Base-by-base conservation (phyloP, 2,888 invertebrate species). In the Tolmerus cingulatus region DNA sequence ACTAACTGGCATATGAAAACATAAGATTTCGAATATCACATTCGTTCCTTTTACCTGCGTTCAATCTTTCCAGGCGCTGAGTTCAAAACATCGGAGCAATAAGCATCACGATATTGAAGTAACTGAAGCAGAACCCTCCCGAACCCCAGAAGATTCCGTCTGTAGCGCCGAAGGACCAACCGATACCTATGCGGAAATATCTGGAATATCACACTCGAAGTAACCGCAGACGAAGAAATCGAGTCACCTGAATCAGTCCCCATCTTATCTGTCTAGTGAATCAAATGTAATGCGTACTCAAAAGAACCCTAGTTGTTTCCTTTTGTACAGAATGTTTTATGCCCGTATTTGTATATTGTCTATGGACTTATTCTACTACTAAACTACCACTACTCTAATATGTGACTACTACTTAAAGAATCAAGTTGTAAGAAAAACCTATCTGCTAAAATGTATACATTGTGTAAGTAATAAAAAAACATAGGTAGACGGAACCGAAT, bases 121-220 rank as follows among this genome's bases (percentile, higher is more conserved):
- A 87, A 95, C 95, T 89, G 96, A 96, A 92, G 95, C 95, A 23
- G 97, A 97, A 93, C 95, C 96, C 85, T 97, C 97, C 30, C 95
- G 96, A 89, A 97, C 97, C 23, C 97, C 97, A 14, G 97, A 98
- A 92, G 98, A 98, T 93, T 97, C 97, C 1, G 97, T 97, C 74
- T 97, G 97, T 93, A 97, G 97, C 90, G 96, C 95, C 89, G 97
- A 97, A 93, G 97, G 97, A 2, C 96, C 96, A 88, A 95, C 95
- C 89, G 95, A 93, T 88, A 92, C 92, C 51, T 91, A 91, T 90
- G 93, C 91, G 74, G 93, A 93, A 91, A 90, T 92, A 87, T 92
- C 93, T 85, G 92, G 92, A 87, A 91, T 93, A 89, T 93, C 93
- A 66, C 84, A 19, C 37, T 84, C 84, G 23, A 84, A 57, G 66